Evolutionary conservation across 2,113 vertebrate species (phyloP).

Genomic region (Plotosus lineatus): DNA sequence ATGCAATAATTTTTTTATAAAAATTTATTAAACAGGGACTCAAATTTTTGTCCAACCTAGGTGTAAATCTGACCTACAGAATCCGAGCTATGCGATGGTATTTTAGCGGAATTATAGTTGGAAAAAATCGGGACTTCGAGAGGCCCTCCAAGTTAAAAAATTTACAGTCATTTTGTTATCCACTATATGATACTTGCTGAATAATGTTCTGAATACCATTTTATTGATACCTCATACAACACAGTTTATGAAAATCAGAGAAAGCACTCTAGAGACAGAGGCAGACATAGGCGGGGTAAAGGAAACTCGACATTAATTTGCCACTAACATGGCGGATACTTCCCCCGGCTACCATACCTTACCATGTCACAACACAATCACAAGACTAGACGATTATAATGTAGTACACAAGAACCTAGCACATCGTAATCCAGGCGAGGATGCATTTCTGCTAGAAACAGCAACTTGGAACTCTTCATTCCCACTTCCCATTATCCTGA

Average conservation of each 20-base stretch:
- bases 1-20: too few relatives aligned
- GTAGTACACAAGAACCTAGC: not conserved
- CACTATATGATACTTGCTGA: not conserved
- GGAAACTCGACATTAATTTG: constrained; percentile 37
- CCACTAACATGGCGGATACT: constrained; percentile 30
- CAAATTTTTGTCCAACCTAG: too few relatives aligned
- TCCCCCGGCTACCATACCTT: constrained; percentile 18
- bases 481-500: constrained; percentile 9
- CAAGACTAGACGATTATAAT: not conserved
- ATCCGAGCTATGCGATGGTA: too few relatives aligned
- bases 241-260: not conserved
- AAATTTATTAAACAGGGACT: too few relatives aligned
- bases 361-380: not conserved
- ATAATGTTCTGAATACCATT: constrained; percentile 15
- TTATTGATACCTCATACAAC: not conserved
- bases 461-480: not conserved
- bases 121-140: too few relatives aligned
- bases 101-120: too few relatives aligned
- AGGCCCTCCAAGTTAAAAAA: not conserved
- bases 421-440: not conserved
- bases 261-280: not conserved
- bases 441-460: constrained; percentile 1
- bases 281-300: not conserved
- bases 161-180: not conserved
- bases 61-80: too few relatives aligned